Evolutionary conservation across 2,888 invertebrate genomes (phyloP).

Genomic region (Macrosiphum euphorbiae): DNA sequence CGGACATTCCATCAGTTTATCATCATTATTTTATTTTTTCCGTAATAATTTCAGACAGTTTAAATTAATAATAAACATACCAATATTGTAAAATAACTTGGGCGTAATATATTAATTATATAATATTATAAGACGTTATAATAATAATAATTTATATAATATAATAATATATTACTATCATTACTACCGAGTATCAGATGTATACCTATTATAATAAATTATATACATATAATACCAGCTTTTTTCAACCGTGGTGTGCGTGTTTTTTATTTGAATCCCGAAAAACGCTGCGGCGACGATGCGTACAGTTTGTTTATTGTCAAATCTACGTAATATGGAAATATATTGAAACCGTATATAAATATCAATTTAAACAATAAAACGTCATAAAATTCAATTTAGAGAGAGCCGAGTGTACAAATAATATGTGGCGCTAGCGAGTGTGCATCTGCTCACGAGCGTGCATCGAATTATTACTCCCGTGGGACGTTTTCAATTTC

Average conservation of each 20-base stretch:
- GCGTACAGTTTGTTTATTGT: slow-evolving; percentile 26
- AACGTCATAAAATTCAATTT: slow-evolving; percentile 55
- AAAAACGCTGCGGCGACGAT: neutral
- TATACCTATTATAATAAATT: no score
- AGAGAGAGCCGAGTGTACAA: neutral
- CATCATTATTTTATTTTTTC: neutral
- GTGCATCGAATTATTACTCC: slow-evolving; percentile 44
- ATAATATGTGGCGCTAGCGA: neutral
- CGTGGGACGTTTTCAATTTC: slow-evolving; percentile 28
- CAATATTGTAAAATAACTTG: neutral
- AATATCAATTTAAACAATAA: slow-evolving; percentile 32
- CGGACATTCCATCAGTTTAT: neutral
- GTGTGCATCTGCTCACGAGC: neutral
- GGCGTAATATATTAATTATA: neutral
- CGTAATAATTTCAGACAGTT: neutral
- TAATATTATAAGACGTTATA: neutral
- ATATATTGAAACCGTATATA: slow-evolving; percentile 37
- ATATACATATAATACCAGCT: neutral
- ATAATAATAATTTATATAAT: neutral
- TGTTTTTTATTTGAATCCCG: neutral
- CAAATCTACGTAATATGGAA: slow-evolving; percentile 24
- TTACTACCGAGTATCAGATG: neutral
- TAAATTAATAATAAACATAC: neutral
- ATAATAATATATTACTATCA: neutral
- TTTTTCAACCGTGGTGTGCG: neutral